phyloP scores from a whole-genome alignment of 2,888 invertebrate genomes.

The Microplitis deprimator region DNA sequence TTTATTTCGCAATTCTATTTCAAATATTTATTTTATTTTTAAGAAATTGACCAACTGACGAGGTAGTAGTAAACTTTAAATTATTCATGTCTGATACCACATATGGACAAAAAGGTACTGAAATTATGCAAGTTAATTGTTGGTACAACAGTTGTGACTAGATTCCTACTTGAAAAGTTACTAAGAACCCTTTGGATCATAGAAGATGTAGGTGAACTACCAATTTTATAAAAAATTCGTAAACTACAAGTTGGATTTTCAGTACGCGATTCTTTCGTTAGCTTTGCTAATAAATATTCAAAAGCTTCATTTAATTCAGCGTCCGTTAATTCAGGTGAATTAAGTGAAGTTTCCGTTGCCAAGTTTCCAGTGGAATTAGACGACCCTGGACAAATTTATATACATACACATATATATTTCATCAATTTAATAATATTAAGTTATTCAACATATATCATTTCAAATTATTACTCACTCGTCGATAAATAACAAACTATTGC shows the following conservation, averaged over 20 bases:
- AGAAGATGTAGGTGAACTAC: constrained; percentile 72
- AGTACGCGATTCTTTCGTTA: constrained; percentile 73
- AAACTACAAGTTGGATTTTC: constrained; percentile 79
- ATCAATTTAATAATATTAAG: not conserved
- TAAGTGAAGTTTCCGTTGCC: constrained; percentile 63
- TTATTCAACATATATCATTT: constrained; percentile 9
- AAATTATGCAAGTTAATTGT: constrained; percentile 86
- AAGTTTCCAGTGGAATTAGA: constrained; percentile 69
- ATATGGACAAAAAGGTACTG: constrained; percentile 87
- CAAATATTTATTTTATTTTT: constrained; percentile 9
- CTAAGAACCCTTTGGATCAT: constrained; percentile 67
- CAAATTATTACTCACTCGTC: constrained; percentile 73
- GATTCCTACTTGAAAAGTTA: constrained; percentile 66
- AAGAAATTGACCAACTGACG: constrained; percentile 56
- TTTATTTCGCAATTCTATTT: constrained; percentile 25
- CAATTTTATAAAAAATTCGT: constrained; percentile 84
- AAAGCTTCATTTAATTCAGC: constrained; percentile 75
- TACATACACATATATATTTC: constrained; percentile 26
- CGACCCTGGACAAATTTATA: constrained; percentile 59
- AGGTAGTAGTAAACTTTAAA: constrained; percentile 22
- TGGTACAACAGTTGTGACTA: constrained; percentile 84
- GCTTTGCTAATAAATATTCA: constrained; percentile 74
- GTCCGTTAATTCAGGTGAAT: constrained; percentile 69
- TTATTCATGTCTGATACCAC: constrained; percentile 83
- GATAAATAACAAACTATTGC: constrained; percentile 89